Conservation (phyloP, 2,797 vertebrate species). For the Scolopax bukidnonensis region DNA sequence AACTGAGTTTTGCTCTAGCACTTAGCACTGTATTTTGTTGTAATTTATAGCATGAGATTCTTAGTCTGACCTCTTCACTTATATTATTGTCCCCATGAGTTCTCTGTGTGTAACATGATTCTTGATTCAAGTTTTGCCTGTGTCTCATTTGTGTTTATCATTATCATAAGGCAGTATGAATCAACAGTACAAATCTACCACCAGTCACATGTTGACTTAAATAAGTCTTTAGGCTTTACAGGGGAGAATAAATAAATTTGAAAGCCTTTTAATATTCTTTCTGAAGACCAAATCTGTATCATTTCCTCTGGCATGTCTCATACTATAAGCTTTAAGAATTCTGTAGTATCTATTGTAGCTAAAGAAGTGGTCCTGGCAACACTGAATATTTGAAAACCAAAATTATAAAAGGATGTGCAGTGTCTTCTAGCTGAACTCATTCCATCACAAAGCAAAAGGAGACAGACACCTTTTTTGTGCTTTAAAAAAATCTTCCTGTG, state of each 20-base stretch:
- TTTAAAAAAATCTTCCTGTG: not conserved
- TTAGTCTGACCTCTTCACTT: not conserved
- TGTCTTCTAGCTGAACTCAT: not conserved
- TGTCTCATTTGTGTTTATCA: not conserved
- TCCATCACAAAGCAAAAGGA: not conserved
- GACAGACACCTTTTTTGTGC: not conserved
- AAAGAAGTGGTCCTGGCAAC: not conserved
- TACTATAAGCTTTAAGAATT: not conserved
- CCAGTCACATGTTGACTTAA: not conserved
- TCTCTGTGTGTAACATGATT: not conserved
- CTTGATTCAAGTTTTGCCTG: not conserved
- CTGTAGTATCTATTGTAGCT: not conserved
- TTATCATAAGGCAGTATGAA: not conserved
- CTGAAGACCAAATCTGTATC: not conserved
- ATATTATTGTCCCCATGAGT: not conserved
- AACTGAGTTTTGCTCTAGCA: not conserved
- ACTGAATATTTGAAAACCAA: not conserved
- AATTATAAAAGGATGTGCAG: not conserved
- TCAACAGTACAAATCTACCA: not conserved
- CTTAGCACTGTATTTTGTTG: not conserved
- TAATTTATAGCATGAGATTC: not conserved
- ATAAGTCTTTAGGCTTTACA: not conserved
- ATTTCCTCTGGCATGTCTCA: not conserved
- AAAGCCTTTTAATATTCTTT: not conserved
- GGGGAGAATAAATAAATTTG: not conserved